Base-by-base conservation (phyloP, 2,797 vertebrate species). In the Chelon auratus region DNA sequence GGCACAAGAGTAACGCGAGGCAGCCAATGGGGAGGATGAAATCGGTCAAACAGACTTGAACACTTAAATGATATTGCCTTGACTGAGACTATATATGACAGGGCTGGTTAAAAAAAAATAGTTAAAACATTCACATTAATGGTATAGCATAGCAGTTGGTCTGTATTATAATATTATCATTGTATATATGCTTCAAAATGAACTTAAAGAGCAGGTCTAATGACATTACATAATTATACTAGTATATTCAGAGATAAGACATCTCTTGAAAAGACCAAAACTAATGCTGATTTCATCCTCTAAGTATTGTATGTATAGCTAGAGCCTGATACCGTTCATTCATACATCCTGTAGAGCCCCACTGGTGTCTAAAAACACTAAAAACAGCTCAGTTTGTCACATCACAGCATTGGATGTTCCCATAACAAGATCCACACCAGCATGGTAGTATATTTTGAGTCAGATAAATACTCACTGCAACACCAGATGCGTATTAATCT, bases 1-100 rank as follows among this genome's bases (percentile, higher is more conserved):
- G 75, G 84, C 78, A 83, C 82, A 77, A 79, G 62, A 75, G 67
- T 67, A 63, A 77, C 62, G 53, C 24, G 54, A 66, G 17, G 13
- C 51, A 71, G 80, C 72, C 69, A 66, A 45, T 10, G 14, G 40
- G 64, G 71, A 58, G 68, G 26, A 24, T 60, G 40, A 70, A 77
- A 78, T 47, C 33, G 42, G 20, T 17, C n/a, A 42, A 55, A 14
- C 40, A 37, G 61, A 59, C 14, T 59, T 62, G 50, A 40, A 56
- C 14, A 69, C 50, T 30, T 39, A 65, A 73, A 62, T 55, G 53
- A 15, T 52, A 47, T 8, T 40, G 55, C 39, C 24, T 69, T 68
- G 26, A 64, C 18, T 54, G 33, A 51, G 24, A 72, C 42, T 43
- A 15, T 2, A 8, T 20, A 47, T 18, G 45, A n/a, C 18, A 12